Percentiles rank a stretch among this genome's conserved stretches.
phyloP scores from a whole-genome alignment of 2,113 vertebrate species.

The Motacilla alba region DNA sequence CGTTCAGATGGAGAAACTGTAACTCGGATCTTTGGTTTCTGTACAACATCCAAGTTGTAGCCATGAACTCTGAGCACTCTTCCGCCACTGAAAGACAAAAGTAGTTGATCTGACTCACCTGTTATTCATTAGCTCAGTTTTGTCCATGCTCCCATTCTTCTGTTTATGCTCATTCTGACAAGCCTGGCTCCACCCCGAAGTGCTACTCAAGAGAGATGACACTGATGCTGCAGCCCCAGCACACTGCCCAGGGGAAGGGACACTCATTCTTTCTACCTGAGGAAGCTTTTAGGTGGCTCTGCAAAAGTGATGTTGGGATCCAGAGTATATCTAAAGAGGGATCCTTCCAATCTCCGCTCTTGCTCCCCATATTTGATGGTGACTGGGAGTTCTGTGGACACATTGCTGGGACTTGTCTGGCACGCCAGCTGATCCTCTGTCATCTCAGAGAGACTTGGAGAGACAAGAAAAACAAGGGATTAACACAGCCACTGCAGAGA shows the following conservation, averaged over 20 bases:
- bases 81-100: constrained; percentile 81
- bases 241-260: neutral
- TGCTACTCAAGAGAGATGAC: neutral
- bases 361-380: constrained; percentile 82
- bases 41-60: constrained; percentile 92
- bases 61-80: constrained; percentile 84
- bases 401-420: constrained; percentile 80
- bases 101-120: neutral
- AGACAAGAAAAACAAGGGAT: neutral
- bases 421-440: constrained; percentile 80
- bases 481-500: neutral
- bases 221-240: neutral
- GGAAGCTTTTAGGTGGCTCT: constrained; percentile 87
- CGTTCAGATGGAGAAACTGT: constrained; percentile 68
- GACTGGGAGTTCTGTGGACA: constrained; percentile 76
- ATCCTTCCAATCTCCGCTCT: constrained; percentile 75
- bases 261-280: constrained; percentile 71
- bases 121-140: neutral
- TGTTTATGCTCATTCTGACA: neutral
- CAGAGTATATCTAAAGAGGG: constrained; percentile 82
- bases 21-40: constrained; percentile 87
- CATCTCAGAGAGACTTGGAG: constrained; percentile 77
- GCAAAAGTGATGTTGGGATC: constrained; percentile 89
- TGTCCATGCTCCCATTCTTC: neutral
- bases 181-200: neutral